Conservation (phyloP, 1,140 invertebrate genomes). For the Vollenhovia emeryi region DNA sequence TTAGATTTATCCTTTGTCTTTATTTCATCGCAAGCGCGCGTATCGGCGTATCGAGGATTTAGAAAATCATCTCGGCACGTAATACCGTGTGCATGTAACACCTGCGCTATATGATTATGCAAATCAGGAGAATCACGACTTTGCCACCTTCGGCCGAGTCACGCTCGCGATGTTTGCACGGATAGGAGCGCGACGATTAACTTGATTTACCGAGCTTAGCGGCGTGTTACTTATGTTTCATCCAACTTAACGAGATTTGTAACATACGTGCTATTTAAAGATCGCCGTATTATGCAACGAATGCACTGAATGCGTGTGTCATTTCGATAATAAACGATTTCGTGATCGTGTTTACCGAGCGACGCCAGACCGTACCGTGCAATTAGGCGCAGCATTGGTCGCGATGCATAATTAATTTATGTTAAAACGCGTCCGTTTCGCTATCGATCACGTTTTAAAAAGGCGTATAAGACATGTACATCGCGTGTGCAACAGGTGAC, state of each 20-base stretch:
- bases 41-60: neutral
- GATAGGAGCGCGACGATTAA: conserved; percentile 54
- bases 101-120: conserved; percentile 54
- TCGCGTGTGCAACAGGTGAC: conserved; percentile 68
- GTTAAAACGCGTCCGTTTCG: conserved; percentile 71
- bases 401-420: conserved; percentile 83
- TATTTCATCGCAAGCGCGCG: neutral
- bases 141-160: conserved; percentile 56
- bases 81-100: conserved; percentile 47
- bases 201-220: conserved; percentile 5
- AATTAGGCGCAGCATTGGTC: conserved; percentile 66
- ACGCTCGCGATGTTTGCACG: conserved; percentile 51
- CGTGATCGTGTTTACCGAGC: conserved; percentile 51
- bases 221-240: neutral
- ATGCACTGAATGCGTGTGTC: neutral
- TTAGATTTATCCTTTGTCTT: neutral
- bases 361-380: conserved; percentile 45
- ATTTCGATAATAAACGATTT: conserved; percentile 6
- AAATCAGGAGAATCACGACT: conserved; percentile 52
- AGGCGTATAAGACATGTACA: conserved; percentile 5
- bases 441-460: conserved; percentile 62
- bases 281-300: neutral
- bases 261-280: neutral
- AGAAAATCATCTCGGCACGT: conserved; percentile 29
- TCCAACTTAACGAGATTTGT: conserved; percentile 29